Conservation (phyloP, 2,113 vertebrate species). For the Psophia crepitans region DNA sequence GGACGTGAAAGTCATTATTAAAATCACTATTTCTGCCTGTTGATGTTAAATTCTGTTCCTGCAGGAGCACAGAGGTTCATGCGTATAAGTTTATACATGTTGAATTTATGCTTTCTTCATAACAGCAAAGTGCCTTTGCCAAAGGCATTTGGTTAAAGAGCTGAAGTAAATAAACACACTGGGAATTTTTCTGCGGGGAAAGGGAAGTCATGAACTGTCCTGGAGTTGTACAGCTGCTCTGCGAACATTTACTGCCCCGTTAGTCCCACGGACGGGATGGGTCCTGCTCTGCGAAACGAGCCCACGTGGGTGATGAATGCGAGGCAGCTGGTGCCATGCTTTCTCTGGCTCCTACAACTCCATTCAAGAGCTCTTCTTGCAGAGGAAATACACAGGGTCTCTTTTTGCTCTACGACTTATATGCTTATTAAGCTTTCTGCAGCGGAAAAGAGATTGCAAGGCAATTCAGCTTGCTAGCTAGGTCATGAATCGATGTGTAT, state of each 20-base stretch:
- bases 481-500: conserved; percentile 19
- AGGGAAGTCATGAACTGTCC: not conserved
- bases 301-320: not conserved
- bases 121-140: not conserved
- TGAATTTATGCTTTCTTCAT: not conserved
- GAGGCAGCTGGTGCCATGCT: not conserved
- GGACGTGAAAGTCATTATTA: not conserved
- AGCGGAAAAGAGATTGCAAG: conserved; percentile 3
- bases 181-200: not conserved
- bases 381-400: not conserved
- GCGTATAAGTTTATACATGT: rapidly evolving
- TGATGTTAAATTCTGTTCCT: not conserved
- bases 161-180: not conserved
- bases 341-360: not conserved
- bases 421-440: conserved; percentile 2
- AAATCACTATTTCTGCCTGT: not conserved
- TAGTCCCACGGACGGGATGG: rapidly evolving
- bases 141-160: not conserved
- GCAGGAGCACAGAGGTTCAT: not conserved
- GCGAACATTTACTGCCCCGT: not conserved
- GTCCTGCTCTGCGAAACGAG: not conserved
- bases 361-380: not conserved
- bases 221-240: not conserved
- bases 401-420: not conserved
- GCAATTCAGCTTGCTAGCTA: not conserved